Evolutionary conservation across 2,113 vertebrate genomes (phyloP).

Genomic region (Elgaria multicarinata): DNA sequence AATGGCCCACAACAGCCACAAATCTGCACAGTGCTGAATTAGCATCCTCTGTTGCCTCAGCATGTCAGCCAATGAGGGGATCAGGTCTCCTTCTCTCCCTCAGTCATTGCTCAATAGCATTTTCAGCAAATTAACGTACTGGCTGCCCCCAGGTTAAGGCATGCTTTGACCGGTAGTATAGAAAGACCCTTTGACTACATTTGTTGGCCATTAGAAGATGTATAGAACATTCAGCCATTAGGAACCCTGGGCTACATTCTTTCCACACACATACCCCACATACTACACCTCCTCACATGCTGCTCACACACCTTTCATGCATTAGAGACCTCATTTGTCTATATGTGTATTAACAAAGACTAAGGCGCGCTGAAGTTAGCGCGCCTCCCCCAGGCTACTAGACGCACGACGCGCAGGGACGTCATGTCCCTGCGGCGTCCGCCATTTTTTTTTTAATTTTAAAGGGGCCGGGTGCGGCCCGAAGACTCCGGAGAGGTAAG

Average conservation of each 20-base stretch:
- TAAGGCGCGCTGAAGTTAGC: no score
- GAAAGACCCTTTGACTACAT: neutral
- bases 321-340: neutral
- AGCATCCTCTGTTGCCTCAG: neutral
- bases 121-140: neutral
- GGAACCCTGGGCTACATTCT: neutral
- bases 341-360: no score
- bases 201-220: neutral
- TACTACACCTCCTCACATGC: neutral
- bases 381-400: no score
- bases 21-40: neutral
- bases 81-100: neutral
- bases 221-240: neutral
- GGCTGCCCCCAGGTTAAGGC: neutral
- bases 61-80: neutral
- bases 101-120: neutral
- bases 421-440: no score
- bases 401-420: no score
- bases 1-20: neutral
- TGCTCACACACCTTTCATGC: neutral
- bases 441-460: no score
- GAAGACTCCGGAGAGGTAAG: no score
- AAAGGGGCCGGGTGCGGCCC: no score
- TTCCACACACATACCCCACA: no score
- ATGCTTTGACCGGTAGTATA: neutral